Evolutionary conservation across 2,113 vertebrate genomes (phyloP).

Genomic region (Poicephalus meyeri): DNA sequence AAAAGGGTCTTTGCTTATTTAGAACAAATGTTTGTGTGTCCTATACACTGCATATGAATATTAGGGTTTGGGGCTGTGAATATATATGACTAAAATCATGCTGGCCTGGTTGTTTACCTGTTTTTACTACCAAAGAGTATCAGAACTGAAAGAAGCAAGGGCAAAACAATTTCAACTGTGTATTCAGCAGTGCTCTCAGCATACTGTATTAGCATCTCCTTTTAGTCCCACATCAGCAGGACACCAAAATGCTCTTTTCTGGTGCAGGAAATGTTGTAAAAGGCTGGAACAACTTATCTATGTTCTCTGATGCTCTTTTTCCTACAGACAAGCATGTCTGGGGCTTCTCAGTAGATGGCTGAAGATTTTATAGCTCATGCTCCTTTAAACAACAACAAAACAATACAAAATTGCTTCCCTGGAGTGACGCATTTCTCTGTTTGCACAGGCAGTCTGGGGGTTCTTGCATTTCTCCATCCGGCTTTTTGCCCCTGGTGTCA

Average conservation of each 20-base stretch:
- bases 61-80: not conserved
- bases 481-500: not conserved
- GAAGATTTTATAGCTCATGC: not conserved
- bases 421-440: rapidly evolving
- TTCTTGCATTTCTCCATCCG: not conserved
- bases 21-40: not conserved
- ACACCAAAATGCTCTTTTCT: not conserved
- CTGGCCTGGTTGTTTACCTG: not conserved
- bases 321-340: not conserved
- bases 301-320: not conserved
- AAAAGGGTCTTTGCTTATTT: not conserved
- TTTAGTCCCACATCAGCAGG: not conserved
- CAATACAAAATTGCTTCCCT: not conserved
- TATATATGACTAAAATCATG: not conserved
- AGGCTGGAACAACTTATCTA: not conserved
- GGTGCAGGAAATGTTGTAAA: not conserved
- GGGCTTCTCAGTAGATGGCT: not conserved
- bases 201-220: not conserved
- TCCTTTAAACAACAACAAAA: not conserved
- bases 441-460: not conserved
- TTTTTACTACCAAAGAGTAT: not conserved
- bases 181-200: not conserved
- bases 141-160: not conserved
- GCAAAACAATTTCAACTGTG: not conserved
- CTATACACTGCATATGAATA: not conserved